phyloP scores from a whole-genome alignment of 1,140 invertebrate species.

The Drosophila simulans region DNA sequence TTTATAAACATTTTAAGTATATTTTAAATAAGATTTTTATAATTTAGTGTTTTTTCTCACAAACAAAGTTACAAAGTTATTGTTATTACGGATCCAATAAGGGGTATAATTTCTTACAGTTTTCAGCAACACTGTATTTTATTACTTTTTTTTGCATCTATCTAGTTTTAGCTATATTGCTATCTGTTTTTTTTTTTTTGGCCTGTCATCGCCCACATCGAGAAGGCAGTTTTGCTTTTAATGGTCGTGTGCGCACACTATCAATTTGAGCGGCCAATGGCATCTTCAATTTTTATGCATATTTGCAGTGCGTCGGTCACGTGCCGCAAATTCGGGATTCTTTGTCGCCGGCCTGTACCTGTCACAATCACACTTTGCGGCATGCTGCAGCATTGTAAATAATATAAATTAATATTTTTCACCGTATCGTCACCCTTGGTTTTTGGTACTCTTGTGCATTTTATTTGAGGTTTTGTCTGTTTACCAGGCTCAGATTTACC shows the following conservation, averaged over 20 bases:
- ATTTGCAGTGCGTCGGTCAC: slow-evolving; percentile 71
- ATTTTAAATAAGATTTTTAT: too few relatives aligned
- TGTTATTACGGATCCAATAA: too few relatives aligned
- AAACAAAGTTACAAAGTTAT: too few relatives aligned
- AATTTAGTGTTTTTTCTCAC: too few relatives aligned
- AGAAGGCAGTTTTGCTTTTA: slow-evolving; percentile 46
- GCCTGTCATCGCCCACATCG: not conserved
- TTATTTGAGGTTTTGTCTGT: slow-evolving; percentile 75
- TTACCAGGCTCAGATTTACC: slow-evolving; percentile 59
- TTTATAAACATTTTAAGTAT: too few relatives aligned
- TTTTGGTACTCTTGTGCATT: slow-evolving; percentile 25
- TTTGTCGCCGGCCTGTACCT: slow-evolving; percentile 57
- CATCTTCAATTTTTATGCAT: slow-evolving; percentile 79
- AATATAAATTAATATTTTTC: slow-evolving; percentile 80
- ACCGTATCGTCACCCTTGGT: slow-evolving; percentile 20
- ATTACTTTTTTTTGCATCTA: too few relatives aligned
- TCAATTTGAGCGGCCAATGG: slow-evolving; percentile 56
- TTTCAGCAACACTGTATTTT: too few relatives aligned
- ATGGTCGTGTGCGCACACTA: slow-evolving; percentile 68
- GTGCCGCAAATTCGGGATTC: slow-evolving; percentile 55
- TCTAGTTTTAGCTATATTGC: not conserved
- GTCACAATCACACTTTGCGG: slow-evolving; percentile 83
- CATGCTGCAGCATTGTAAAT: slow-evolving; percentile 79
- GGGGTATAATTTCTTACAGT: too few relatives aligned
- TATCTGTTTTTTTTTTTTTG: not conserved